Evolutionary conservation across 2,888 invertebrate species (phyloP).

Genomic region (Athalia cordata): DNA sequence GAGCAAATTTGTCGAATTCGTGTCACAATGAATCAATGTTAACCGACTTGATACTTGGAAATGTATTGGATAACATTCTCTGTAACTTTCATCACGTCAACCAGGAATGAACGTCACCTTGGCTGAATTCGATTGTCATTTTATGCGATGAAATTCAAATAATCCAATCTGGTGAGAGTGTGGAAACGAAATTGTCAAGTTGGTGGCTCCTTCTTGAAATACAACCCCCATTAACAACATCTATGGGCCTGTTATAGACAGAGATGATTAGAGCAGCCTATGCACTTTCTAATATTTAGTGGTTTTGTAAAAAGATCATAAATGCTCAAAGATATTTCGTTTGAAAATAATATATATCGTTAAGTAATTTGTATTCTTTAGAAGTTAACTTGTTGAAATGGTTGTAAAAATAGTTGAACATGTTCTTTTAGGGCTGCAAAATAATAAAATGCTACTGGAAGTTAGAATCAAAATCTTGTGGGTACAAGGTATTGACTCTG

Average conservation of each 20-base stretch:
- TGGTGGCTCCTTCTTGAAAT: background rate
- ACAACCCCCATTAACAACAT: background rate
- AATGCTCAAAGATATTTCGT: too few relatives aligned
- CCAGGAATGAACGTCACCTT: background rate
- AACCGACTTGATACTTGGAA: background rate
- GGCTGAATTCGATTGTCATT: background rate
- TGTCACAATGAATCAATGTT: background rate
- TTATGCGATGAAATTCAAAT: constrained; percentile 18
- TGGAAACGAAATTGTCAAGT: background rate
- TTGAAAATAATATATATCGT: constrained; percentile 6
- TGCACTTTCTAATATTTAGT: too few relatives aligned
- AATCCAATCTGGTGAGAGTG: constrained; percentile 1
- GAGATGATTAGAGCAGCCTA: too few relatives aligned
- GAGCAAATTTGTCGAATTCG: background rate
- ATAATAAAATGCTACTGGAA: background rate
- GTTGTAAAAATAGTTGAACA: background rate
- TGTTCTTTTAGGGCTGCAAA: background rate
- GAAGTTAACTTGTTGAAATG: background rate
- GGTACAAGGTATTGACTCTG: background rate
- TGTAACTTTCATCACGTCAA: constrained; percentile 5
- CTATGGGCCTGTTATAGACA: background rate
- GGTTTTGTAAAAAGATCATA: too few relatives aligned
- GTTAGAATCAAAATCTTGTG: constrained; percentile 12
- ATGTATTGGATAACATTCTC: background rate
- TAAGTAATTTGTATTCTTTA: constrained; percentile 8